phyloP scores from a whole-genome alignment of 2,113 vertebrate species.

The Daubentonia madagascariensis region DNA sequence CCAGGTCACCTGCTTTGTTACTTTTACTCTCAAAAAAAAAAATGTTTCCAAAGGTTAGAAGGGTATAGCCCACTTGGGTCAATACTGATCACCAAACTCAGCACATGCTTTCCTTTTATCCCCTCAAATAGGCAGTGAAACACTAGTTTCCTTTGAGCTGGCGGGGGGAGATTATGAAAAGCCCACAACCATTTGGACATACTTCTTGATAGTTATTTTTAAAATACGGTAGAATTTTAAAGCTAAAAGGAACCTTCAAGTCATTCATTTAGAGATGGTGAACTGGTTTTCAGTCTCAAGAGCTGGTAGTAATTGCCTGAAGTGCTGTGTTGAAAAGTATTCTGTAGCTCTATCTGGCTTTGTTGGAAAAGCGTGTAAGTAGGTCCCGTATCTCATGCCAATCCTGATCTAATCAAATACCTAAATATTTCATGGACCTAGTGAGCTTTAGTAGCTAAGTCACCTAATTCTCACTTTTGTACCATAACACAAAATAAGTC shows the following conservation, averaged over 20 bases:
- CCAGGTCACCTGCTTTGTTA: neutral
- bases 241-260: conserved; percentile 15
- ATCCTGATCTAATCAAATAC: neutral
- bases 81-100: neutral
- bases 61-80: neutral
- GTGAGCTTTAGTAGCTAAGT: neutral
- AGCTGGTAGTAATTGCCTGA: neutral
- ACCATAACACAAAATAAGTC: neutral
- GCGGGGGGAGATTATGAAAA: neutral
- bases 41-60: neutral
- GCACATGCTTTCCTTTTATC: conserved; percentile 7
- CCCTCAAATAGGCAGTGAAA: neutral
- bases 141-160: neutral
- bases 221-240: conserved; percentile 8
- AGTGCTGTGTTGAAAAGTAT: neutral
- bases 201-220: neutral
- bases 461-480: neutral
- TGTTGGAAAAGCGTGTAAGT: neutral
- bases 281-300: neutral
- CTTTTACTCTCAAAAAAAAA: neutral
- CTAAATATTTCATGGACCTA: neutral
- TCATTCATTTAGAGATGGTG: neutral
- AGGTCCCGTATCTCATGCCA: neutral
- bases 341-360: neutral
- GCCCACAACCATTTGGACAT: neutral